A percentile compares a stretch with the other conserved stretches of the same genome.
These are phyloP conservation scores for Drosophila ercepeae DNA, from an alignment of 1,140 invertebrate species.

Conservation along the genomic window DNA sequence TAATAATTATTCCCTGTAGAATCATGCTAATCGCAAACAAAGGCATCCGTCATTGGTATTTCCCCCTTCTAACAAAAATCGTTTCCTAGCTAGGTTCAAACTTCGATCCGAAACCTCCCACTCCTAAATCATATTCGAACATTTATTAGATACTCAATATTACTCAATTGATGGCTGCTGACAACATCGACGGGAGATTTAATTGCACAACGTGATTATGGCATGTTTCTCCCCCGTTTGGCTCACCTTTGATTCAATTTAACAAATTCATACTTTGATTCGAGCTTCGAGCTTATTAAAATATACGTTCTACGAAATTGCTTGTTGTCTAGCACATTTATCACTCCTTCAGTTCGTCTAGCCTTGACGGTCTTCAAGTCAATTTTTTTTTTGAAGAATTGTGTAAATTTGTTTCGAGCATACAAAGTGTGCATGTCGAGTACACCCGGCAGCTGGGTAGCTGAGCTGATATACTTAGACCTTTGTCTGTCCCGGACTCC, in stretches of 20 bases:
- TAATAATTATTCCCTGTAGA: conserved; percentile 10
- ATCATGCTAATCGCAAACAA: conserved; percentile 22
- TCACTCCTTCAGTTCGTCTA: conserved; percentile 19
- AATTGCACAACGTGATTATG: conserved; percentile 56
- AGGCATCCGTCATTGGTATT: conserved; percentile 30
- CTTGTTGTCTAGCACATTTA: conserved; percentile 44
- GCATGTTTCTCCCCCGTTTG: conserved; percentile 3
- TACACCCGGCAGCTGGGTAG: conserved; percentile 1
- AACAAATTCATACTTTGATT: conserved; percentile 42
- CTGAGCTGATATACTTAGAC: conserved; percentile 40
- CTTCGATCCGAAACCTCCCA: conserved; percentile 25
- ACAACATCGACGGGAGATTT: conserved; percentile 20
- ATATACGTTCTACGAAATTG: conserved; percentile 18
- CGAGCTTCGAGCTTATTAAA: conserved; percentile 15
- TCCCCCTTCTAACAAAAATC: conserved; percentile 5
- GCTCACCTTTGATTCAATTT: conserved; percentile 35
- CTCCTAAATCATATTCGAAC: conserved; percentile 34
- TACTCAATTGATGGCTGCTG: conserved; percentile 35
- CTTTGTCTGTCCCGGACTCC: conserved; percentile 20
- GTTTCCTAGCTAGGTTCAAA: conserved; percentile 23
- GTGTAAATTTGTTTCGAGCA: conserved; percentile 57
- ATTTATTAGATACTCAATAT: conserved; percentile 37
- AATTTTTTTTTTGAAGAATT: conserved; percentile 45
- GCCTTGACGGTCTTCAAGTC: conserved; percentile 16
- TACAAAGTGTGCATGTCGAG: conserved; percentile 14